Conservation (phyloP, 2,888 invertebrate species). For the Cordylochernes scorpioides region DNA sequence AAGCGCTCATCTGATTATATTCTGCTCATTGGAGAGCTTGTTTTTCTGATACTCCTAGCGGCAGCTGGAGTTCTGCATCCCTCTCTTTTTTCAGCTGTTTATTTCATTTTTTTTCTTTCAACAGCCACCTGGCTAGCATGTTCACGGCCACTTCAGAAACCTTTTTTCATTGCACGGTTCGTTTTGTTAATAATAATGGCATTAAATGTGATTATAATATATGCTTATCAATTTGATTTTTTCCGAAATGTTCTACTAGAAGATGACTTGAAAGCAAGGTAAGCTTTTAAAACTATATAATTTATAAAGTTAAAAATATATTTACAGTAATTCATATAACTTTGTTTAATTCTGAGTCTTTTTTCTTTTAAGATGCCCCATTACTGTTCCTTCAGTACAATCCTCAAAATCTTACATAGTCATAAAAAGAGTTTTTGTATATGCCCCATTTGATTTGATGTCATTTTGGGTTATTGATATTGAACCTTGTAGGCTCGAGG, state of each 20-base stretch:
- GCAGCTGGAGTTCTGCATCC: conserved; percentile 49
- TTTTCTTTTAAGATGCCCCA: too few relatives aligned
- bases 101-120: conserved; percentile 57
- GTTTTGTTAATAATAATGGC: conserved; percentile 35
- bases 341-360: too few relatives aligned
- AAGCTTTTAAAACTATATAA: conserved; percentile 15
- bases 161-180: conserved; percentile 32
- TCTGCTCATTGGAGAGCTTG: conserved; percentile 11
- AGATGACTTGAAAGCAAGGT: conserved; percentile 44
- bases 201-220: conserved; percentile 40
- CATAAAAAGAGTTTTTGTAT: too few relatives aligned
- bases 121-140: conserved; percentile 66
- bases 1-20: conserved; percentile 8
- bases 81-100: conserved; percentile 51
- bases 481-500: too few relatives aligned
- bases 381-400: too few relatives aligned
- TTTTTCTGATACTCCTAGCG: conserved; percentile 27
- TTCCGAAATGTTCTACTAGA: conserved; percentile 41
- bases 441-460: too few relatives aligned
- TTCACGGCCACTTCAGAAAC: conserved; percentile 41
- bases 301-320: too few relatives aligned
- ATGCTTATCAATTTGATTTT: conserved; percentile 61
- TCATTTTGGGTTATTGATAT: too few relatives aligned
- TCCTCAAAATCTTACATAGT: too few relatives aligned
- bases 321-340: too few relatives aligned